Conservation (phyloP, 1,140 invertebrate species). For the Dendrolimus punctatus region DNA sequence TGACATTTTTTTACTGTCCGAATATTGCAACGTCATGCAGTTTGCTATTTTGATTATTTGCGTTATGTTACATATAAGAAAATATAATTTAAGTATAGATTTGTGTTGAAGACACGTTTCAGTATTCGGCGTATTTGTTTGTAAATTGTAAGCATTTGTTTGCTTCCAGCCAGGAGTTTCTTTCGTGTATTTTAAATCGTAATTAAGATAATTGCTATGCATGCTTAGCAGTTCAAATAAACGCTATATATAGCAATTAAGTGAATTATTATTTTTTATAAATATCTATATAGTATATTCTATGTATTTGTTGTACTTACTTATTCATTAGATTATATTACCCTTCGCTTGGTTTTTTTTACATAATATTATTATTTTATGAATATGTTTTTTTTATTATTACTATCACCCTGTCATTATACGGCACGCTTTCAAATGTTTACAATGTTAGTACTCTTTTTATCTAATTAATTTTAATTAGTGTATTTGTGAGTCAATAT, state of each 20-base stretch:
- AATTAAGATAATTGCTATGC: conserved; percentile 53
- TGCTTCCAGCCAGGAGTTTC: conserved; percentile 60
- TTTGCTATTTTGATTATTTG: too few species aligned
- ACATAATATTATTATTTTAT: not conserved
- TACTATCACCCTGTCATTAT: conserved; percentile 40
- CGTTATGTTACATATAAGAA: too few species aligned
- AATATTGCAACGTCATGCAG: too few species aligned
- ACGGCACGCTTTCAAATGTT: conserved; percentile 70
- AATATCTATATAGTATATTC: conserved; percentile 16
- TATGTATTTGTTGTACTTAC: conserved; percentile 69
- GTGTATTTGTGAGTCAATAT: conserved; percentile 51
- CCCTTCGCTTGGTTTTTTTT: conserved; percentile 41
- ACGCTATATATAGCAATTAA: conserved; percentile 47
- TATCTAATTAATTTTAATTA: conserved; percentile 25
- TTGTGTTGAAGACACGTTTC: conserved; percentile 20
- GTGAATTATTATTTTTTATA: conserved; percentile 30
- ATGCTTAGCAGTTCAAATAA: conserved; percentile 69
- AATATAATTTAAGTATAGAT: too few species aligned
- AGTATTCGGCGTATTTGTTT: conserved; percentile 29
- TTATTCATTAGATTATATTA: conserved; percentile 55
- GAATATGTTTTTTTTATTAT: too few species aligned
- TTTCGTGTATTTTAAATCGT: conserved; percentile 21
- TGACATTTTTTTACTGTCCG: conserved; percentile 26
- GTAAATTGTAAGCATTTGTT: conserved; percentile 72
- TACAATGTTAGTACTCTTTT: conserved; percentile 42